Evolutionary conservation across 2,113 vertebrate genomes (phyloP).

Genomic region (Mus spicilegus): DNA sequence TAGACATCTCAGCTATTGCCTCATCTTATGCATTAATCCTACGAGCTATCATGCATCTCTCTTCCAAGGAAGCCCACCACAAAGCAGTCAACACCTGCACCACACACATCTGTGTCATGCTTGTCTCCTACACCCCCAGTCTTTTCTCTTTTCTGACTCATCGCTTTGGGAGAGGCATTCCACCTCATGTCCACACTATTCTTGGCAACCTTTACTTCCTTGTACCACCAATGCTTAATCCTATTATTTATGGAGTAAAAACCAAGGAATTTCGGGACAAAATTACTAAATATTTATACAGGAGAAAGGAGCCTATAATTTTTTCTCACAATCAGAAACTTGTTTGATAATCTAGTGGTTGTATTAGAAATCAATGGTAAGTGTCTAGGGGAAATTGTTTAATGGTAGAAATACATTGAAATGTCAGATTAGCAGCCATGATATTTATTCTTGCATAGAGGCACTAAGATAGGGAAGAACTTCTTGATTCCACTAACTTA

Average conservation of each 20-base stretch:
- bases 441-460: not conserved
- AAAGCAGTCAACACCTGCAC: slow-evolving; percentile 85
- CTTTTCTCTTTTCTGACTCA: slow-evolving; percentile 84
- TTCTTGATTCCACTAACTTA: not conserved
- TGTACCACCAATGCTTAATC: slow-evolving; percentile 82
- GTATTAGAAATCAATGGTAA: not conserved
- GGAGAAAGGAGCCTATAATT: not conserved
- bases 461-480: not conserved
- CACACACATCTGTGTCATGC: slow-evolving; percentile 85
- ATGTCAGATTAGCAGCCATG: not conserved
- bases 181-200: slow-evolving; percentile 68
- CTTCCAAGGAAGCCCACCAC: slow-evolving; percentile 78
- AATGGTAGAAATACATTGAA: not conserved
- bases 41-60: slow-evolving; percentile 75
- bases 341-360: not conserved
- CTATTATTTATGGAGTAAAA: slow-evolving; percentile 84
- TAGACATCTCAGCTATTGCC: slow-evolving; percentile 84
- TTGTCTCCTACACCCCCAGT: slow-evolving; percentile 85
- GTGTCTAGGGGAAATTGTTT: not conserved
- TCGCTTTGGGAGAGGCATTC: slow-evolving; percentile 76
- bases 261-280: slow-evolving; percentile 82
- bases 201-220: slow-evolving; percentile 84
- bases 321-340: slow-evolving; percentile 16
- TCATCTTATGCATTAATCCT: slow-evolving; percentile 85
- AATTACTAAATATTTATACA: slow-evolving; percentile 55